Evolutionary conservation across 2,888 invertebrate species (phyloP).

Genomic region (Eulithis prunata): DNA sequence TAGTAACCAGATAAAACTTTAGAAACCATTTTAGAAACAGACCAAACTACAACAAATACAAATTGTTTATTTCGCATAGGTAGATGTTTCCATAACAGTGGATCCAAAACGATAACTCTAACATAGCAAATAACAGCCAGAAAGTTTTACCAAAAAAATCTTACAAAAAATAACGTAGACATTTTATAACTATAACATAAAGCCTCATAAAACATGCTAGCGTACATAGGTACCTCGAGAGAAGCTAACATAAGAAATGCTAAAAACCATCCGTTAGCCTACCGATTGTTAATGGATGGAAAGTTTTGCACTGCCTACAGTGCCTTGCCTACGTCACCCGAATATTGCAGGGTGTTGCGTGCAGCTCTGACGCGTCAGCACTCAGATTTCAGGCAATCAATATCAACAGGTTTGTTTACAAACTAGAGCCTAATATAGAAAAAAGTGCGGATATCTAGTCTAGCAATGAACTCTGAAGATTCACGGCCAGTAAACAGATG

Average conservation of each 20-base stretch:
- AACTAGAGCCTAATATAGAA: constrained; percentile 30
- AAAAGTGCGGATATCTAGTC: constrained; percentile 46
- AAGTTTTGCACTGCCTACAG: constrained; percentile 15
- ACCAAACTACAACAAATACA: too few species aligned
- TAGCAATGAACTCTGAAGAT: constrained; percentile 68
- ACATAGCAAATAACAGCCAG: too few species aligned
- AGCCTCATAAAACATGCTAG: too few species aligned
- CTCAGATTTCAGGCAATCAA: constrained; percentile 11
- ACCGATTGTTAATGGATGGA: constrained; percentile 7
- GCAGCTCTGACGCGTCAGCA: background rate
- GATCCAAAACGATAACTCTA: too few species aligned
- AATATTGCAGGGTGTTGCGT: constrained; percentile 5
- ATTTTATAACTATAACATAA: too few species aligned
- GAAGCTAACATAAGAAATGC: background rate
- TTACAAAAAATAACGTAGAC: too few species aligned
- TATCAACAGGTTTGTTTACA: constrained; percentile 36
- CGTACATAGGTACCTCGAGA: too few species aligned
- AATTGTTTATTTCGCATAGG: too few species aligned
- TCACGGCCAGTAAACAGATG: constrained; percentile 74
- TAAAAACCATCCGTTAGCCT: background rate
- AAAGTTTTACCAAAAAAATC: too few species aligned
- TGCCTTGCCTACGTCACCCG: constrained; percentile 11
- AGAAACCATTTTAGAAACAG: too few species aligned
- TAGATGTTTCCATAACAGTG: too few species aligned
- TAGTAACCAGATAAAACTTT: too few species aligned